Conservation (phyloP, 2,797 vertebrate species). For the Antrozous pallidus region DNA sequence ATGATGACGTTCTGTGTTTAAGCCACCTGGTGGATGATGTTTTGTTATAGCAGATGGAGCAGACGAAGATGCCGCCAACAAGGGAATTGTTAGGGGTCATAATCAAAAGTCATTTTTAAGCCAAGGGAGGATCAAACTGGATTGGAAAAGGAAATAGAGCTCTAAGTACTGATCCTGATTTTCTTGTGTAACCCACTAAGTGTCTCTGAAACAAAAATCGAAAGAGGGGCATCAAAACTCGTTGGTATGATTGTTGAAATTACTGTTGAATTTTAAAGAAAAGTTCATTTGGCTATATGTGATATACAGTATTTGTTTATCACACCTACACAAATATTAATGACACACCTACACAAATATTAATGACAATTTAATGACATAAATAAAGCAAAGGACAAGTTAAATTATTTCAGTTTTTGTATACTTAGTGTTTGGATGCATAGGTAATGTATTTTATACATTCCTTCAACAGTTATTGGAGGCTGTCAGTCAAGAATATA, state of each 20-base stretch:
- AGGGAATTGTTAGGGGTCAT: background rate
- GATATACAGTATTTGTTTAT: background rate
- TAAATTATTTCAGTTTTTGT: slow-evolving; percentile 29
- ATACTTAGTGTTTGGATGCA: slow-evolving; percentile 36
- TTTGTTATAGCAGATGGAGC: background rate
- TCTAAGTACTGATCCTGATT: background rate
- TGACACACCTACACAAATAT: background rate
- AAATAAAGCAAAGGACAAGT: slow-evolving; percentile 51
- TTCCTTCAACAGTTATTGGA: slow-evolving; percentile 19
- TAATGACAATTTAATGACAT: slow-evolving; percentile 21
- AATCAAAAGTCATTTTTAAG: slow-evolving; percentile 22
- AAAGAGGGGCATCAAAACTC: background rate
- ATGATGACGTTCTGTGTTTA: background rate
- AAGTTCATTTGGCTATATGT: background rate
- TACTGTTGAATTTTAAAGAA: background rate
- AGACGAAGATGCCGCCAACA: background rate
- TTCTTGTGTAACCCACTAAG: background rate
- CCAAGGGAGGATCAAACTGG: background rate
- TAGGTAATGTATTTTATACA: slow-evolving; percentile 26
- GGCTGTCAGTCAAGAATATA: background rate
- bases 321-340: background rate
- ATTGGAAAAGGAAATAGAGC: slow-evolving; percentile 26
- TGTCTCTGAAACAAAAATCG: slow-evolving; percentile 1
- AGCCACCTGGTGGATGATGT: background rate
- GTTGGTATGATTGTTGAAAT: slow-evolving; percentile 3